phyloP scores from a whole-genome alignment of 2,888 invertebrate species.

The Philonicus albiceps region DNA sequence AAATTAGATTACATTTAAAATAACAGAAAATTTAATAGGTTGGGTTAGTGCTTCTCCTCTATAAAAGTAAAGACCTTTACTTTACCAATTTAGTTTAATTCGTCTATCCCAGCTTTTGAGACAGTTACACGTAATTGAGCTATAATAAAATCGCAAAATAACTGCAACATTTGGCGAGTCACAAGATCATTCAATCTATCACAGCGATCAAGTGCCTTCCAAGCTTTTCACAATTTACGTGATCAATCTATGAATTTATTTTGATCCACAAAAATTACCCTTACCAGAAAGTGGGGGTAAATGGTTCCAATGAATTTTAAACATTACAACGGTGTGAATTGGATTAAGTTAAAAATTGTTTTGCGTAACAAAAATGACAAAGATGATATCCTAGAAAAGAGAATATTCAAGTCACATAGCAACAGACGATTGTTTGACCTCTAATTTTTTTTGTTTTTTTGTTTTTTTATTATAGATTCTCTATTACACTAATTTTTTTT shows the following conservation, averaged over 20 bases:
- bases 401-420: constrained; percentile 17
- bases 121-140: neutral
- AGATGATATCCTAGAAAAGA: neutral
- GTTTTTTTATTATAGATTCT: neutral
- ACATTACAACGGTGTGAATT: neutral
- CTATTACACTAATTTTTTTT: constrained; percentile 22
- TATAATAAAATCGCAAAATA: neutral
- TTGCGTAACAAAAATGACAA: neutral
- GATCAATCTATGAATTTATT: too few species aligned
- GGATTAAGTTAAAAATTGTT: neutral
- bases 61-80: neutral
- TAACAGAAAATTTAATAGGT: too few species aligned
- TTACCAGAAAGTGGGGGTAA: too few species aligned
- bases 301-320: neutral
- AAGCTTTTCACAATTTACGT: neutral
- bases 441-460: neutral
- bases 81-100: neutral
- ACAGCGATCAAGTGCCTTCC: neutral
- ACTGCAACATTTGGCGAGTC: neutral
- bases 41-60: neutral
- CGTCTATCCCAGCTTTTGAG: neutral
- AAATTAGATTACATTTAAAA: too few species aligned
- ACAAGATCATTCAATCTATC: neutral
- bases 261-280: too few species aligned
- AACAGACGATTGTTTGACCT: constrained; percentile 6